A percentile compares a stretch with the other conserved stretches of the same genome.
Evolutionary conservation across 2,113 vertebrate genomes (phyloP).

Genomic region (Leuciscus idus): DNA sequence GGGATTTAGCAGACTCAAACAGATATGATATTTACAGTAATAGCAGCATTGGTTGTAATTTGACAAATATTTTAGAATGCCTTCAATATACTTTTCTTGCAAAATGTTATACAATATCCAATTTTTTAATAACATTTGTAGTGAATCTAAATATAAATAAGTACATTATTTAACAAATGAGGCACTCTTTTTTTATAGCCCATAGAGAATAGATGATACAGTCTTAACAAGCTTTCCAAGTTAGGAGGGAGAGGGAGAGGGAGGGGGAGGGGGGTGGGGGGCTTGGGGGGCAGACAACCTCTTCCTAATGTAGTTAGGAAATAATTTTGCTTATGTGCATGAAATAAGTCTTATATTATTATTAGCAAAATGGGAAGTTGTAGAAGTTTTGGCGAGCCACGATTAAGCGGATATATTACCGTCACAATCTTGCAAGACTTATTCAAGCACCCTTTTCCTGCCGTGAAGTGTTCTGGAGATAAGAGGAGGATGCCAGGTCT

Average conservation of each 20-base stretch:
- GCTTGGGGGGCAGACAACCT: background rate
- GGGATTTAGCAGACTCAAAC: background rate
- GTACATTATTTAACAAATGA: background rate
- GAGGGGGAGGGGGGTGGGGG: too few species aligned
- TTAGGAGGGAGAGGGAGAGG: background rate
- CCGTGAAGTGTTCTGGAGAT: slow-evolving; percentile 78
- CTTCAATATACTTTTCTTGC: background rate
- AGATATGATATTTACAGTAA: background rate
- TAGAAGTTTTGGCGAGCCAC: slow-evolving; percentile 67
- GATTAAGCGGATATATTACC: slow-evolving; percentile 80
- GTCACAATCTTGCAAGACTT: slow-evolving; percentile 80
- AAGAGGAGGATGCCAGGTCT: slow-evolving; percentile 79
- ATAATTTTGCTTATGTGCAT: slow-evolving; percentile 66
- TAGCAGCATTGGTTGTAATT: background rate
- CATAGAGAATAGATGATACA: background rate
- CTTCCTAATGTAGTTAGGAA: slow-evolving; percentile 1
- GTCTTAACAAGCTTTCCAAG: background rate
- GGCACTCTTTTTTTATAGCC: background rate
- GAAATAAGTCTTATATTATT: slow-evolving; percentile 66
- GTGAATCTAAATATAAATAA: background rate
- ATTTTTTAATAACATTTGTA: background rate
- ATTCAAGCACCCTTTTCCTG: slow-evolving; percentile 76
- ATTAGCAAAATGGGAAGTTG: slow-evolving; percentile 50
- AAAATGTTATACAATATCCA: background rate
- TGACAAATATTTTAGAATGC: background rate